Evolutionary conservation across 2,113 vertebrate genomes (phyloP).

Genomic region (Leuciscus idus): DNA sequence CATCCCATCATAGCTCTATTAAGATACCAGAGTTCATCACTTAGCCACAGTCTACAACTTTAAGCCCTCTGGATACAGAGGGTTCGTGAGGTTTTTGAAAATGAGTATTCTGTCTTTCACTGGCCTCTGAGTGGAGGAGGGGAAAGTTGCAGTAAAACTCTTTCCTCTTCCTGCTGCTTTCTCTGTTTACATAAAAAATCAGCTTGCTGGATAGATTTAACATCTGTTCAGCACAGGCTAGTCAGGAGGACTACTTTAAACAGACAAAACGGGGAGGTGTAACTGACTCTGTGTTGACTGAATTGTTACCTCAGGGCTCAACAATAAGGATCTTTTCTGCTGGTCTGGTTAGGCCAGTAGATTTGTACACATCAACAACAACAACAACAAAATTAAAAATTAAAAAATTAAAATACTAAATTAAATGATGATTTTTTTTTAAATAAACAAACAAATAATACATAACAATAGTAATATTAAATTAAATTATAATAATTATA

Average conservation of each 20-base stretch:
- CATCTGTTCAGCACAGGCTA: constrained; percentile 28
- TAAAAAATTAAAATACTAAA: no score
- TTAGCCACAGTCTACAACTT: constrained; percentile 28
- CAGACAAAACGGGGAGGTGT: not conserved
- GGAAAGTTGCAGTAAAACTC: not conserved
- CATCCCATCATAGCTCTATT: constrained; percentile 13
- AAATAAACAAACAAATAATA: no score
- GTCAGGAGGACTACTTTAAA: not conserved
- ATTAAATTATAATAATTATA: no score
- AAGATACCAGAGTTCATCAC: not conserved
- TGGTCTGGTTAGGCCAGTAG: not conserved
- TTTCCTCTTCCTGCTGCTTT: constrained; percentile 41
- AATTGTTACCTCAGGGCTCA: not conserved
- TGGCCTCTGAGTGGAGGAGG: not conserved
- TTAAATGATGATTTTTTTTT: no score
- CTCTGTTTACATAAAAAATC: constrained; percentile 39
- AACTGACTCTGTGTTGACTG: not conserved
- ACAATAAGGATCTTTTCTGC: not conserved
- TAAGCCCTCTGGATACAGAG: constrained; percentile 28
- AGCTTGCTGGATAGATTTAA: constrained; percentile 40
- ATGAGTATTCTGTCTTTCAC: not conserved
- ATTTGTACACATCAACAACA: not conserved
- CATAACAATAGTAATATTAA: no score
- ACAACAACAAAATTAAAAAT: no score
- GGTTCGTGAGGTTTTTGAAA: constrained; percentile 13